Conservation (phyloP, 2,888 invertebrate genomes). For the Seira ritae region DNA sequence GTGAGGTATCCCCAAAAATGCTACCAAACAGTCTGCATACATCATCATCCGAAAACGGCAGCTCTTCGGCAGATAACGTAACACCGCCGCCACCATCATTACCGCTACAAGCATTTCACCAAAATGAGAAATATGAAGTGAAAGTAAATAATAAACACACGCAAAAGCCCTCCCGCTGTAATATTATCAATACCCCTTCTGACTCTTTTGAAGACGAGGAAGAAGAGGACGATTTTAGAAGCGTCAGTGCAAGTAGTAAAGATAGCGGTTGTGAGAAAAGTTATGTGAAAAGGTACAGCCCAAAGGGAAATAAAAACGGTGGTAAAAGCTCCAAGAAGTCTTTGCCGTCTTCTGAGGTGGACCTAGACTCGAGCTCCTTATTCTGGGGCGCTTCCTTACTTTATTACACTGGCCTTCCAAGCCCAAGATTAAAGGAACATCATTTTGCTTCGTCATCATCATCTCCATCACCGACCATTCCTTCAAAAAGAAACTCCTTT, state of each 20-base stretch:
- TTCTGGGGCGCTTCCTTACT: slow-evolving; percentile 59
- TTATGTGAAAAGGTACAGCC: too few relatives aligned
- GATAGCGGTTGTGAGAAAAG: slow-evolving; percentile 18
- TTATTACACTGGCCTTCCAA: slow-evolving; percentile 54
- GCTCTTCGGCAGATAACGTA: neutral
- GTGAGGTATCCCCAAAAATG: neutral
- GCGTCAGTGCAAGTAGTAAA: neutral
- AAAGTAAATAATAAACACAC: neutral
- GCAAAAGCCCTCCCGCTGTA: too few relatives aligned
- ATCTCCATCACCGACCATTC: neutral
- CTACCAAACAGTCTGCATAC: neutral
- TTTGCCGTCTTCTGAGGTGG: slow-evolving; percentile 9
- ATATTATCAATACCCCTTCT: too few relatives aligned
- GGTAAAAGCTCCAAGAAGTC: neutral
- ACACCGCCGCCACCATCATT: neutral
- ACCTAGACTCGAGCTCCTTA: slow-evolving; percentile 34
- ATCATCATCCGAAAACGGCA: neutral
- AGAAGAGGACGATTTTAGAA: slow-evolving; percentile 2
- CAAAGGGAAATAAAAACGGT: neutral
- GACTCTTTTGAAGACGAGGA: slow-evolving; percentile 21
- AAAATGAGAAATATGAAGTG: slow-evolving; percentile 5
- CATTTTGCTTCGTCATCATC: slow-evolving; percentile 42
- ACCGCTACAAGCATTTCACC: neutral
- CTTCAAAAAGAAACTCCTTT: slow-evolving; percentile 2
- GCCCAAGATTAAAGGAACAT: slow-evolving; percentile 54